Percentiles rank a stretch among this genome's conserved stretches.
Evolutionary conservation across 2,888 invertebrate genomes (phyloP).

Genomic region (Coenonympha glycerion): DNA sequence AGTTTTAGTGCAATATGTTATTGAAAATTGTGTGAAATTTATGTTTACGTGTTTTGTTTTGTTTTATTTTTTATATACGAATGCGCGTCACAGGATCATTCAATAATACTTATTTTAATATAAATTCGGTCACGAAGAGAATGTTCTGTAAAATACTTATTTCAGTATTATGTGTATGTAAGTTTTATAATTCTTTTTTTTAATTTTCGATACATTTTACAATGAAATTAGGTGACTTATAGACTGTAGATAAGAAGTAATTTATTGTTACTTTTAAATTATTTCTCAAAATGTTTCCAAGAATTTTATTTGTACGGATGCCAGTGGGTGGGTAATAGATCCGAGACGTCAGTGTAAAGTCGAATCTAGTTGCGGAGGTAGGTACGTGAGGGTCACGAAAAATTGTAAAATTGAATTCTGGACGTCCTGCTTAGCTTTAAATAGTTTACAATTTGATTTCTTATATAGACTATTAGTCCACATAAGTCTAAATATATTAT

Average conservation of each 20-base stretch:
- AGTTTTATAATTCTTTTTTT: slow-evolving; percentile 57
- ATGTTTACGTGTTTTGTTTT: slow-evolving; percentile 67
- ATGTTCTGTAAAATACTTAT: slow-evolving; percentile 51
- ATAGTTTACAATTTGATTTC: slow-evolving; percentile 50
- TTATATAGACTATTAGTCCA: slow-evolving; percentile 31
- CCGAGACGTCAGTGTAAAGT: too few relatives aligned
- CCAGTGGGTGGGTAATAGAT: slow-evolving; percentile 38
- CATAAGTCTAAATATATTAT: slow-evolving; percentile 32
- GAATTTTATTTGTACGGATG: slow-evolving; percentile 47
- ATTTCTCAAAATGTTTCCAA: slow-evolving; percentile 68
- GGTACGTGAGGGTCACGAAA: slow-evolving; percentile 38
- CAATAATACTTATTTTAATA: slow-evolving; percentile 38
- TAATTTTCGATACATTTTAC: slow-evolving; percentile 60
- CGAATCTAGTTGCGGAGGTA: too few relatives aligned
- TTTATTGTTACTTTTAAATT: slow-evolving; percentile 73
- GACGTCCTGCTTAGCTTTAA: slow-evolving; percentile 72
- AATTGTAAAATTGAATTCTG: slow-evolving; percentile 45
- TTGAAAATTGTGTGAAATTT: slow-evolving; percentile 70
- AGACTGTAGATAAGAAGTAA: slow-evolving; percentile 66
- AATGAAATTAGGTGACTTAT: slow-evolving; percentile 64
- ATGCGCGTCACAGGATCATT: slow-evolving; percentile 45
- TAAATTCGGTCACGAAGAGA: slow-evolving; percentile 51
- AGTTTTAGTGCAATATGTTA: slow-evolving; percentile 74
- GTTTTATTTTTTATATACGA: slow-evolving; percentile 56
- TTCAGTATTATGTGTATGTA: slow-evolving; percentile 72